phyloP scores from a whole-genome alignment of 2,888 invertebrate species.

The Digitonthophagus gazella region DNA sequence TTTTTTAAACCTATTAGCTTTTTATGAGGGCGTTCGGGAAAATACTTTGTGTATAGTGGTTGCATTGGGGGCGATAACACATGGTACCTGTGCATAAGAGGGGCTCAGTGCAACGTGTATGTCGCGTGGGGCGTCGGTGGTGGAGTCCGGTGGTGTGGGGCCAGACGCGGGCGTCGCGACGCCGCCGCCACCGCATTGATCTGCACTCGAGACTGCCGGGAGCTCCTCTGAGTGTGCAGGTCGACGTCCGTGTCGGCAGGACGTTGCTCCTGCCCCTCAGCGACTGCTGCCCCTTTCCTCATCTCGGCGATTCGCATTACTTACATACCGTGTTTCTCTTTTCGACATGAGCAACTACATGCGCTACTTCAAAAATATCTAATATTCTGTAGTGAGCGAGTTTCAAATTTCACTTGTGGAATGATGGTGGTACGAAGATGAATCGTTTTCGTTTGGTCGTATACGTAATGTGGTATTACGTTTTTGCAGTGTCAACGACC shows the following conservation, averaged over 20 bases:
- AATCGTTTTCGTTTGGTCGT: too few relatives aligned
- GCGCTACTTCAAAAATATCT: background rate
- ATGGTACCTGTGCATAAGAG: background rate
- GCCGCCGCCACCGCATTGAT: slow-evolving; percentile 49
- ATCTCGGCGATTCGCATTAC: slow-evolving; percentile 4
- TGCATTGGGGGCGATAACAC: background rate
- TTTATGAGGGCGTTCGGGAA: background rate
- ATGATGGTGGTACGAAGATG: too few relatives aligned
- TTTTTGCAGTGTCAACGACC: background rate
- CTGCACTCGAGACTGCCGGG: slow-evolving; percentile 56
- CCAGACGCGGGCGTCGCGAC: slow-evolving; percentile 61
- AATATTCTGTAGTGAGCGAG: too few relatives aligned
- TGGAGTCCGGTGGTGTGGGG: slow-evolving; percentile 53
- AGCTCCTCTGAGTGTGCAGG: slow-evolving; percentile 48
- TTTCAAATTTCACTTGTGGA: too few relatives aligned
- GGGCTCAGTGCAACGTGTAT: background rate
- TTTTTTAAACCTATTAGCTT: background rate
- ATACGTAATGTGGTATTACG: background rate
- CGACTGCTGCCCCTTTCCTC: slow-evolving; percentile 5
- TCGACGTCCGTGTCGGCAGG: slow-evolving; percentile 46
- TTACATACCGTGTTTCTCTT: background rate
- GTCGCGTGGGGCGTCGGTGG: slow-evolving; percentile 11
- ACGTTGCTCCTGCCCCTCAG: slow-evolving; percentile 37
- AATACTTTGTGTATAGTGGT: background rate
- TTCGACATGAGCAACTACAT: background rate